phyloP scores from a whole-genome alignment of 2,113 vertebrate genomes.

The Mugil cephalus region DNA sequence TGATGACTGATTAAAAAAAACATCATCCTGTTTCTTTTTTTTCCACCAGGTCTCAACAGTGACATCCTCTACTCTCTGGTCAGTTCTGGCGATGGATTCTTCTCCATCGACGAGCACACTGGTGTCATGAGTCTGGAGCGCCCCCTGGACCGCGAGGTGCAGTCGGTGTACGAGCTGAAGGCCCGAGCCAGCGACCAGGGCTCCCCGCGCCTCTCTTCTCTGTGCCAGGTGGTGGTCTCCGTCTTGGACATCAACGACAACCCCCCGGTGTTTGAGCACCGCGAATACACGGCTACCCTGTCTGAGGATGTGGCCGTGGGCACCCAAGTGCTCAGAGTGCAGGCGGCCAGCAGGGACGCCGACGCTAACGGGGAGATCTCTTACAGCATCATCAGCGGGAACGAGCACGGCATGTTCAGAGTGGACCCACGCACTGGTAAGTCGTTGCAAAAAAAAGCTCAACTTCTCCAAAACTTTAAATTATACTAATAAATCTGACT shows the following conservation, averaged over 20 bases:
- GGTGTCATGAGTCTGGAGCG: constrained; percentile 91
- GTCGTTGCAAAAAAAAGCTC: not conserved
- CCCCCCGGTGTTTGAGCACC: constrained; percentile 94
- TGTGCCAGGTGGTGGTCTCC: constrained; percentile 87
- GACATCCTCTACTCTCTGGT: constrained; percentile 90
- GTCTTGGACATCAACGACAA: constrained; percentile 98
- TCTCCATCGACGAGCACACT: constrained; percentile 91
- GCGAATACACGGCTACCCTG: constrained; percentile 90
- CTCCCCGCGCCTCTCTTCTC: constrained; percentile 86
- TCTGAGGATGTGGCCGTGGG: constrained; percentile 89
- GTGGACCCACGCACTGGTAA: constrained; percentile 92
- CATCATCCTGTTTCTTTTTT: not conserved
- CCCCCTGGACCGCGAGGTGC: constrained; percentile 91
- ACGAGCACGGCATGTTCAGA: constrained; percentile 94
- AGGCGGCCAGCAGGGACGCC: constrained; percentile 91
- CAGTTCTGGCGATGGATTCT: constrained; percentile 90
- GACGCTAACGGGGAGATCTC: constrained; percentile 93
- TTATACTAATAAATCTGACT: not conserved
- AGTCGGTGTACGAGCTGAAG: constrained; percentile 87
- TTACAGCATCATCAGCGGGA: constrained; percentile 93
- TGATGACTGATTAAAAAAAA: not conserved
- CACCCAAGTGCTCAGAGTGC: constrained; percentile 91
- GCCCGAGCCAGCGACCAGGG: constrained; percentile 91
- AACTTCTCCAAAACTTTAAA: too few relatives aligned
- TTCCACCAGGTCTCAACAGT: constrained; percentile 88